Base-by-base conservation (phyloP, 2,888 invertebrate genomes). In the Vandiemenella viatica region DNA sequence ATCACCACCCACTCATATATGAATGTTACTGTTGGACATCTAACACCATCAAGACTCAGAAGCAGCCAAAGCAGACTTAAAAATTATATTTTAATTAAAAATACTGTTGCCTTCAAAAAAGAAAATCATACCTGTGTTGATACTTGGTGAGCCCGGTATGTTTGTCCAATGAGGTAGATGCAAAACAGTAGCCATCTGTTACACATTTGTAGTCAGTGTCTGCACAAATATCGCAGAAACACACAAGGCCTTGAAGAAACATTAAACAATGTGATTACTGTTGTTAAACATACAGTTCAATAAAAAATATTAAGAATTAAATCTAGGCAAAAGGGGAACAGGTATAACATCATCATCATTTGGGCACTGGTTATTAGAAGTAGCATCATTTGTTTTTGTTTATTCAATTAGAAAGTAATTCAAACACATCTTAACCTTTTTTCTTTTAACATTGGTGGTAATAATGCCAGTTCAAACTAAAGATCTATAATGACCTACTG, bases 131-230 rank as follows among this genome's bases (percentile, higher is more conserved):
- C 90, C 89, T 82, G 72, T 83, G 86, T 49, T 80, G 79, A 63
- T 79, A 77, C 57, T 75, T 74, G 57, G 74, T 70, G 46, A 66
- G 66, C 44, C 74, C 79, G 45, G 57, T 62, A 50, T 67, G 65
- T 60, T 77, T 76, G 47, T 76, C 73, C 56, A 77, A 63, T 53
- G 76, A 77, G 53, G 83, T 80, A 49, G 88, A 82, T 3, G 89
- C 85, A 61, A 84, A 90, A 65, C 91, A 91, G 63, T 80, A 83
- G 40, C 91, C 91, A 67, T 90, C 88, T 4, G 91, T 91, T 65
- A 80, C 80, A 68, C 91, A 91, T 23, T 87, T 86, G 62, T 78
- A 71, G 64, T 90, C 87, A 46, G 74, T 74, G 13, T 80, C 77
- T 55, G 71, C 70, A 61, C 84, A 83, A 60, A 82, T 77, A 62